Evolutionary conservation across 2,797 vertebrate genomes (phyloP).

Genomic region (Benthosema pterotum): DNA sequence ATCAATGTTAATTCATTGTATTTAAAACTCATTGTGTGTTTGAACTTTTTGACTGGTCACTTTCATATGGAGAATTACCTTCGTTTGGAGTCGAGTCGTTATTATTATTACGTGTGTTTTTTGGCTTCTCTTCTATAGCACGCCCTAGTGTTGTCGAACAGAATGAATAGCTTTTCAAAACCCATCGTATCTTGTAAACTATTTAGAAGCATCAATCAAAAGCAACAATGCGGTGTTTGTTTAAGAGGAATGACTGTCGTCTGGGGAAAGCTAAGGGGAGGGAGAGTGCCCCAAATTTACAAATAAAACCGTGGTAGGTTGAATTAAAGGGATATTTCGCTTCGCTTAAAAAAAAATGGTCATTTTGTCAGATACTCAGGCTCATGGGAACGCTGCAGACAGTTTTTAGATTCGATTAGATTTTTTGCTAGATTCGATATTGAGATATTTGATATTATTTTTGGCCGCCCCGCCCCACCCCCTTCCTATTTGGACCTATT

Average conservation of each 20-base stretch:
- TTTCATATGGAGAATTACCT: conserved; percentile 70
- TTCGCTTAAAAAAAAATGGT: too few species aligned
- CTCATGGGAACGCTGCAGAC: too few species aligned
- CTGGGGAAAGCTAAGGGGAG: too few species aligned
- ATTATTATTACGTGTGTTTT: too few species aligned
- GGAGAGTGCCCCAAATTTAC: conserved; percentile 25
- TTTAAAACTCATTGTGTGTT: conserved; percentile 75
- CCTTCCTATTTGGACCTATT: too few species aligned
- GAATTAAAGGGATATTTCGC: too few species aligned
- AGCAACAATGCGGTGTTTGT: conserved; percentile 65
- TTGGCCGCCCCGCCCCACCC: too few species aligned
- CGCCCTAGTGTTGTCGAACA: conserved; percentile 77
- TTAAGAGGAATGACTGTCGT: conserved; percentile 40
- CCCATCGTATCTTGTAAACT: conserved; percentile 81
- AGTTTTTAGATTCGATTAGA: too few species aligned
- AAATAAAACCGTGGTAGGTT: conserved; percentile 51
- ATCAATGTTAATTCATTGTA: conserved; percentile 72
- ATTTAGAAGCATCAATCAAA: conserved; percentile 71
- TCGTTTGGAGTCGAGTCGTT: too few species aligned
- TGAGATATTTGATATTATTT: too few species aligned
- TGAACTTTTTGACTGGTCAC: conserved; percentile 70
- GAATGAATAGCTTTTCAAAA: conserved; percentile 76
- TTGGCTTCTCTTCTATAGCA: conserved; percentile 81
- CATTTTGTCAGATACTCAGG: too few species aligned
- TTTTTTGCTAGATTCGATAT: too few species aligned